Evolutionary conservation across 2,797 vertebrate genomes (phyloP).

Genomic region (Rhinophrynus dorsalis): DNA sequence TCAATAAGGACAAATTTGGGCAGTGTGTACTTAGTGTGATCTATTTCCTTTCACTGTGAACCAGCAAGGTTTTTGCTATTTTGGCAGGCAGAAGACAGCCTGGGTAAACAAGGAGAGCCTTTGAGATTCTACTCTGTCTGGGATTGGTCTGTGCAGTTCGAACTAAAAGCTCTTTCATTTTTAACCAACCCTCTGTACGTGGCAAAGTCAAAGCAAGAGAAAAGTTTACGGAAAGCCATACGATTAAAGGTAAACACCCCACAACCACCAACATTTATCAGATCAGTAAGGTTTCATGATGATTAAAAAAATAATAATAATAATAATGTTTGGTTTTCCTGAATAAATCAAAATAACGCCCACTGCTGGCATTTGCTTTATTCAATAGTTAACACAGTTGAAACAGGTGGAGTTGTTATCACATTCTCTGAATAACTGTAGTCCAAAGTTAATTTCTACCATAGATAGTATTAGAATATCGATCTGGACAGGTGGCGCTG

Average conservation of each 20-base stretch:
- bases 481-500: too few species aligned
- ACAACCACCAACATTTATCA: too few species aligned
- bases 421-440: too few species aligned
- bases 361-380: too few species aligned
- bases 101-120: slow-evolving; percentile 67
- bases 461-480: too few species aligned
- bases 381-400: too few species aligned
- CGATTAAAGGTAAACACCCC: slow-evolving; percentile 70
- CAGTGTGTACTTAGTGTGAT: slow-evolving; percentile 19
- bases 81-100: slow-evolving; percentile 75
- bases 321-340: too few species aligned
- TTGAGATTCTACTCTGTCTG: slow-evolving; percentile 80
- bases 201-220: slow-evolving; percentile 77
- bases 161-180: slow-evolving; percentile 76
- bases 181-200: slow-evolving; percentile 82
- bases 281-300: too few species aligned
- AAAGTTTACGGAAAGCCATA: slow-evolving; percentile 64
- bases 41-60: slow-evolving; percentile 15
- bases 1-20: not conserved
- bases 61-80: slow-evolving; percentile 53
- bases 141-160: slow-evolving; percentile 89
- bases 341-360: too few species aligned
- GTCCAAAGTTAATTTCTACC: too few species aligned
- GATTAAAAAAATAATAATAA: too few species aligned
- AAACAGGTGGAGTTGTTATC: too few species aligned